Evolutionary conservation across 2,113 vertebrate species (phyloP).

Genomic region (Amblyornis subalaris): DNA sequence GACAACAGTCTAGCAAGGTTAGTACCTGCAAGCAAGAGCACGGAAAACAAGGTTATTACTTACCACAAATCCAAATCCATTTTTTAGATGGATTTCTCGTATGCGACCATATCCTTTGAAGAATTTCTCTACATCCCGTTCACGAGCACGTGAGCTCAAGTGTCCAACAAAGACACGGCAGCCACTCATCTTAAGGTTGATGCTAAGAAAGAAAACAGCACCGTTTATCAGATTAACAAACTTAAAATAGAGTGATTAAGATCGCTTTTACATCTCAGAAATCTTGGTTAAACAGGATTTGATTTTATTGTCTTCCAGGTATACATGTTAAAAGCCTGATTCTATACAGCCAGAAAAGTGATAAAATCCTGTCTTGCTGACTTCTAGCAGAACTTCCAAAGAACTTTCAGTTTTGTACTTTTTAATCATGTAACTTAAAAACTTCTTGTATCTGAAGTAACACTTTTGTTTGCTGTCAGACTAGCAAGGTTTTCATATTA

Average conservation of each 20-base stretch:
- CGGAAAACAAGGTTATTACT: constrained; percentile 15
- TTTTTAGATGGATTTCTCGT: constrained; percentile 89
- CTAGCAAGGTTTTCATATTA: background rate
- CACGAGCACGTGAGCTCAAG: constrained; percentile 86
- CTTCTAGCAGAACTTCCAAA: background rate
- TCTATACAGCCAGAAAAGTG: background rate
- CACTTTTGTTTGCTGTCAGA: background rate
- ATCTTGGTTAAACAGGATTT: background rate
- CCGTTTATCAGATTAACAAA: background rate
- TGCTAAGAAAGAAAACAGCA: constrained; percentile 18
- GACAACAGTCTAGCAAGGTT: background rate
- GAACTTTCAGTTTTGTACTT: background rate
- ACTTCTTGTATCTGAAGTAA: background rate
- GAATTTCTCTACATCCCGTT: constrained; percentile 91
- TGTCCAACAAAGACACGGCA: constrained; percentile 92
- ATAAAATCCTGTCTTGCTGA: background rate
- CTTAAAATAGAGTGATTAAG: background rate
- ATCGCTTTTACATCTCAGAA: background rate
- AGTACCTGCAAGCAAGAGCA: background rate
- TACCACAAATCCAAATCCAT: constrained; percentile 93
- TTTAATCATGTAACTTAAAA: background rate
- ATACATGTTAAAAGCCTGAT: background rate
- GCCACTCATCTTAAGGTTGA: constrained; percentile 78
- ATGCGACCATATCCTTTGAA: constrained; percentile 92
- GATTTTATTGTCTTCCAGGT: background rate